Evolutionary conservation across 1,140 invertebrate species (phyloP).

Genomic region (Acyrthosiphon pisum): DNA sequence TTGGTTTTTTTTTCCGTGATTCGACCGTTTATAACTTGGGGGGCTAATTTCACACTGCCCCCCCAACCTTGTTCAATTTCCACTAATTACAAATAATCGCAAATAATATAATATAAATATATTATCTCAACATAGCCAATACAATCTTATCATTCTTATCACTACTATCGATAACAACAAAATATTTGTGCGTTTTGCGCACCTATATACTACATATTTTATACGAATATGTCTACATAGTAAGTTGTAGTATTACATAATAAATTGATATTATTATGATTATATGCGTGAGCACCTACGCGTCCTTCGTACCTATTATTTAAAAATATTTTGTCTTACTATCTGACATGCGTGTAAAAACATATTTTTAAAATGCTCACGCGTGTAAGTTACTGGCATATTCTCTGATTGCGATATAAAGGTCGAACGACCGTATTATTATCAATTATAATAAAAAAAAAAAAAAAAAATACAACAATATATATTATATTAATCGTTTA

Average conservation of each 20-base stretch:
- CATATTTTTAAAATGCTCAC: constrained; percentile 17
- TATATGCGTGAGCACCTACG: not conserved
- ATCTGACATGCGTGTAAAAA: not conserved
- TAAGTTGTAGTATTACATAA: not conserved
- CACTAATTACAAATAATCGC: no score
- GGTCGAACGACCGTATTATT: constrained; percentile 14
- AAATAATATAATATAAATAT: not conserved
- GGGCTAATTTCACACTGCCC: no score
- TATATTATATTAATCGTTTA: not conserved
- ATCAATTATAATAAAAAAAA: not conserved
- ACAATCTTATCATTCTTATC: not conserved
- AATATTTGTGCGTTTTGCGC: not conserved
- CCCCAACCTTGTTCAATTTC: no score
- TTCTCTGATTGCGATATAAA: not conserved
- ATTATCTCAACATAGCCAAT: not conserved
- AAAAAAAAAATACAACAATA: not conserved
- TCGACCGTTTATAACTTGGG: no score
- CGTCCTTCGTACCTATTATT: not conserved
- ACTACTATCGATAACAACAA: not conserved
- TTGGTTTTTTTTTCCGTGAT: no score
- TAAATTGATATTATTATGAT: not conserved
- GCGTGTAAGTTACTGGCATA: not conserved
- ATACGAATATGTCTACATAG: not conserved
- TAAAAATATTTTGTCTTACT: not conserved
- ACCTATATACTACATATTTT: not conserved